Base-by-base conservation (phyloP, 64 coral and sea anemone genomes). In the Montipora capricornis region DNA sequence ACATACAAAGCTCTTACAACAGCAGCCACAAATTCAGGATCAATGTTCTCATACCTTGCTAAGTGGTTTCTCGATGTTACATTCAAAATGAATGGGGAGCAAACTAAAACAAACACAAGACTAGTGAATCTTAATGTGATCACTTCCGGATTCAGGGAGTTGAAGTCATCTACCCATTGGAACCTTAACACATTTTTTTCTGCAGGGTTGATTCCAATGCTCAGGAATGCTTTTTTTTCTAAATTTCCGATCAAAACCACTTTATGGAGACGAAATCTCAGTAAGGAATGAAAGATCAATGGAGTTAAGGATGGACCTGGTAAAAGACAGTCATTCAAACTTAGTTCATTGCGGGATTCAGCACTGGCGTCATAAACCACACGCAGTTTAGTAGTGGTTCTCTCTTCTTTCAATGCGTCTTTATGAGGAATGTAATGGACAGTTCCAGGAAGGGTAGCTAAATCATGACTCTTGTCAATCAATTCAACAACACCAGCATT, bases 401-500 rank as follows among this genome's bases (percentile, higher is more conserved):
- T 26, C 0, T 90, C 60, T 20, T 57, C 47, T 17, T 59, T 62
- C 3, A 90, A 6, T 3, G 80, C 88, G 1, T 20, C 88, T 7
- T 80, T 68, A 64, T 90, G 88, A 10, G 76, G 88, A 19, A 90
- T 45, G 71, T 89, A 89, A 64, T 90, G 88, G 2, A 64, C 19
- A 22, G 76, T 79, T 26, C 59, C 74, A 15, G 22, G 67, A n/a
- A n/a, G n/a, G n/a, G n/a, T n/a, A n/a, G n/a, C n/a, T n/a, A n/a
- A 55, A 51, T 67, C 73, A 49, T n/a, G 55, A 8, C 37, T 59
- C 17, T 19, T 24, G 29, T 66, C 61, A 55, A 90, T 48, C 75
- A 37, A 16, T 10, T 93, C 7, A 66, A 93, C 91, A 66, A 87
- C n/a, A n/a, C n/a, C n/a, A n/a, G n/a, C n/a, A n/a, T n/a, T n/a